A percentile compares a stretch with the other conserved stretches of the same genome.
These are phyloP conservation scores for Plebejus anna DNA, from an alignment of 2,888 invertebrate genomes.

Conservation along the genomic window DNA sequence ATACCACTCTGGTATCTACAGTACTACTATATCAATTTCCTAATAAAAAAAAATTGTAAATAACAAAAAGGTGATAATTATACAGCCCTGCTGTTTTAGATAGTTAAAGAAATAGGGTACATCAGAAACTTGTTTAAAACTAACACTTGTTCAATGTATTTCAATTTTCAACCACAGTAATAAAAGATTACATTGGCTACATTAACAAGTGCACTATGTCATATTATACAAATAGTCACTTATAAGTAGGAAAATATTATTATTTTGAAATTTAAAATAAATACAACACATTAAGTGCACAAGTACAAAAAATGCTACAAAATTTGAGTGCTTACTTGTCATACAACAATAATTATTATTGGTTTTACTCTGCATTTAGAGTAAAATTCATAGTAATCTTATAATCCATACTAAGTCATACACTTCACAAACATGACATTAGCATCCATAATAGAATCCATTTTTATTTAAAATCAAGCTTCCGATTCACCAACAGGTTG, in stretches of 20 bases:
- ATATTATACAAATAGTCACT: background rate
- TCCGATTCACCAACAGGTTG: slow-evolving; percentile 76
- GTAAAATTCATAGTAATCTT: slow-evolving; percentile 13
- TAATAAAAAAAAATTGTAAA: background rate
- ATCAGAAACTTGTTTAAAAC: background rate
- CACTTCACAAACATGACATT: slow-evolving; percentile 13
- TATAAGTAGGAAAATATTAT: slow-evolving; percentile 1
- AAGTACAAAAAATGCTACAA: slow-evolving; percentile 24
- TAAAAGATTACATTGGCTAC: background rate
- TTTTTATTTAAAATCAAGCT: slow-evolving; percentile 55
- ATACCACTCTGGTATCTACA: background rate
- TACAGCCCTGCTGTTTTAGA: slow-evolving; percentile 18
- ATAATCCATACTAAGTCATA: slow-evolving; percentile 24
- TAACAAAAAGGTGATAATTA: background rate
- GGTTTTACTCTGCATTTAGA: background rate
- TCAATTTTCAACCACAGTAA: background rate
- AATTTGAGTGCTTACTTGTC: slow-evolving; percentile 19
- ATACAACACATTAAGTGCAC: slow-evolving; percentile 25
- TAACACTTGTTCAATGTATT: background rate
- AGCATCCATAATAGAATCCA: background rate
- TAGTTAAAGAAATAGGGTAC: background rate
- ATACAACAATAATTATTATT: slow-evolving; percentile 18
- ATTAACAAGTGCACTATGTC: background rate
- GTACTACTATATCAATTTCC: background rate
- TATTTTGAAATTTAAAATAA: slow-evolving; percentile 15